These are phyloP conservation scores for Arctia plantaginis DNA, from an alignment of 2,888 invertebrate species.

Conservation along the genomic window DNA sequence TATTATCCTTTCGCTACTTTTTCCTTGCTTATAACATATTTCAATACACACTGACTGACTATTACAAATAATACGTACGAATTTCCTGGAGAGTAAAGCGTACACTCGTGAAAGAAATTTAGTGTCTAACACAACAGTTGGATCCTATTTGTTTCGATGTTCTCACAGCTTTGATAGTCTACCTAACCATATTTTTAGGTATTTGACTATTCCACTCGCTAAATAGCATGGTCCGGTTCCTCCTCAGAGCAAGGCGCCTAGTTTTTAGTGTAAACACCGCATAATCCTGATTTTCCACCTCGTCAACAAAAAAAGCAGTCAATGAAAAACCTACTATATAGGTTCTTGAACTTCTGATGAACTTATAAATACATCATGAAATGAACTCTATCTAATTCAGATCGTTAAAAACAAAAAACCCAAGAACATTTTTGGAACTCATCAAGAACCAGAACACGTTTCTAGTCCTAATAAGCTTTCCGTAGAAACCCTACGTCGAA, in stretches of 20 bases:
- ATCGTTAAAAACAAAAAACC: neutral
- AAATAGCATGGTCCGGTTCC: too few species aligned
- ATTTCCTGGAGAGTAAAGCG: neutral
- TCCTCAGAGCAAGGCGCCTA: too few species aligned
- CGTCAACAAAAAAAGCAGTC: too few species aligned
- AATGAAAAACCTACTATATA: too few species aligned
- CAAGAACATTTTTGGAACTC: conserved; percentile 18
- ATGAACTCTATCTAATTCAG: neutral
- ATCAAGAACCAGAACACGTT: conserved; percentile 39
- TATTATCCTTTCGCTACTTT: neutral
- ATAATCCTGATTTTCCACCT: too few species aligned
- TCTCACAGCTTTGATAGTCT: too few species aligned
- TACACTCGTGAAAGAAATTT: neutral
- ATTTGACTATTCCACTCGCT: too few species aligned
- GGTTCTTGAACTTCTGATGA: too few species aligned
- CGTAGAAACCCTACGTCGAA: conserved; percentile 25
- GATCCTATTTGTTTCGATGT: too few species aligned
- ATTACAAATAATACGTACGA: neutral
- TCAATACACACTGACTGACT: neutral
- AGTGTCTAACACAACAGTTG: too few species aligned
- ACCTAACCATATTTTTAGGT: too few species aligned
- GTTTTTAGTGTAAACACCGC: too few species aligned
- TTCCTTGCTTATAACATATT: neutral
- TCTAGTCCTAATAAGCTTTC: conserved; percentile 32
- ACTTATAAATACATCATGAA: neutral